A percentile compares a stretch with the other conserved stretches of the same genome.
phyloP scores from a whole-genome alignment of 2,113 vertebrate species.

The Grantiella picta region DNA sequence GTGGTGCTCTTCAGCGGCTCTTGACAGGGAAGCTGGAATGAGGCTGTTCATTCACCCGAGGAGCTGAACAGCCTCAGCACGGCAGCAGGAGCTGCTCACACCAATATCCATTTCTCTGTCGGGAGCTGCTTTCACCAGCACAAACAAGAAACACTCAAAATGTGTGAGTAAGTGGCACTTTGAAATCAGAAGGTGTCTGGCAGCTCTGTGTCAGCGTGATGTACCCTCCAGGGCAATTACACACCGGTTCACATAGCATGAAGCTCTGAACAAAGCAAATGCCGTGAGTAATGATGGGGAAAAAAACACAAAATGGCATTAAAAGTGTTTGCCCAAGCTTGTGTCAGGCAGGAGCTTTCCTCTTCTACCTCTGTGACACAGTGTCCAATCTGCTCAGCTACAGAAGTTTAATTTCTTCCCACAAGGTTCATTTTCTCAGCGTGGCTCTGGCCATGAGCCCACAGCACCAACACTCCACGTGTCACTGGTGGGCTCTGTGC shows the following conservation, averaged over 20 bases:
- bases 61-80: neutral
- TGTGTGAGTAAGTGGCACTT: neutral
- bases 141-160: neutral
- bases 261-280: neutral
- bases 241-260: neutral
- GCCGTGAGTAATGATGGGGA: neutral
- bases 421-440: neutral
- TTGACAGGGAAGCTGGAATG: neutral
- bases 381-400: neutral
- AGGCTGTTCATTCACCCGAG: neutral
- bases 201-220: neutral
- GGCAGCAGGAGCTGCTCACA: neutral
- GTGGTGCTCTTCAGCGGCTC: neutral
- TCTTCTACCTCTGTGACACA: neutral
- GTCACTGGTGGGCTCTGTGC: neutral
- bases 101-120: neutral
- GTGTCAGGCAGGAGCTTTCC: neutral
- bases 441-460: neutral
- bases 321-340: neutral
- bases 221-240: neutral
- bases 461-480: neutral
- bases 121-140: neutral
- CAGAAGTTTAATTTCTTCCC: neutral
- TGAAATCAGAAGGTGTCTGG: neutral
- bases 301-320: neutral